Evolutionary conservation across 2,113 vertebrate species (phyloP), one percentile per base, ranked within the genome.

Genomic region (Melanerpes formicivorus): DNA sequence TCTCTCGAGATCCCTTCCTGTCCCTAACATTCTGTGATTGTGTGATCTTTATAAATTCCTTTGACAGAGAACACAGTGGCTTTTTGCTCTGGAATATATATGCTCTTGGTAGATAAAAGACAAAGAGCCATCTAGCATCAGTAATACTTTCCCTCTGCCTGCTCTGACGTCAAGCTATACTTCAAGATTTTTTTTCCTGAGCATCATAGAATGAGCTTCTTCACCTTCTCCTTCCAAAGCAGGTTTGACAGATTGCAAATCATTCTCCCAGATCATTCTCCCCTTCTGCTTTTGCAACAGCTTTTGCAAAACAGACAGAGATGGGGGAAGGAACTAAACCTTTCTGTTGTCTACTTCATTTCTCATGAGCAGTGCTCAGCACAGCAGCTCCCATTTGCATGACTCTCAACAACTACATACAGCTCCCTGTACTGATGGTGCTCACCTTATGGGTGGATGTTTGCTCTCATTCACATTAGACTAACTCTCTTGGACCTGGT

Each of bases 151-250:
- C n/a, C 25, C 29, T 72, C 29, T 88, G 44, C 59, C 66, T 62
- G 11, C 11, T 2, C 25, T 65, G 42, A 78, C 74, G 22, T 56
- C 55, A 77, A 70, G 48, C 72, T 65, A 72, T 58, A 60, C 42
- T 56, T 63, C 26, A 84, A 84, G 26, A 70, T 52, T 50, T 76
- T 90, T 92, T 92, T 67, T 34, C 71, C 82, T 32, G 65, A 88
- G 30, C 48, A 70, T 80, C 37, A 14, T 21, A 88, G 69, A 76
- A 87, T 3, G 5, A 63, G 4, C 37, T 87, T 69, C 80, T 91
- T 90, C 74, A 58, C 5, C 21, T 44, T 87, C 52, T 80, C 12
- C 42, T 80, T 91, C 50, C 56, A 27, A 16, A 87, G 37, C 29
- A 78, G 30, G 62, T 80, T 80, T 64, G 54, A 87, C 62, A 87